These are phyloP conservation scores for Syrrhaptes paradoxus DNA, from an alignment of 2,113 vertebrate genomes.

Conservation along the genomic window DNA sequence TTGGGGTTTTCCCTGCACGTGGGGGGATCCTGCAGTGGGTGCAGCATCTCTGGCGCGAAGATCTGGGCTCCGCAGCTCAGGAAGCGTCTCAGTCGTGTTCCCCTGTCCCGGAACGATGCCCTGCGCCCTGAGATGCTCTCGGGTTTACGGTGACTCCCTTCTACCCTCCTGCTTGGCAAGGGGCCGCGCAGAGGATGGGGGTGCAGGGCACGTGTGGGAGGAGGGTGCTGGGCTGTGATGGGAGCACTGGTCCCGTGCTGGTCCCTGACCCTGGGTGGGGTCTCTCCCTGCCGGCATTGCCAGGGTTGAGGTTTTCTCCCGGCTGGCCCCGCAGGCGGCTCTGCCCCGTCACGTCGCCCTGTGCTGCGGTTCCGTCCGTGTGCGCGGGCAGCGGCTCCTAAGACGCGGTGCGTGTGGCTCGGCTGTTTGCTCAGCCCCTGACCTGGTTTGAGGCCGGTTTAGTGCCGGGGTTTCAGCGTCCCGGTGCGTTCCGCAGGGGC, in stretches of 20 bases:
- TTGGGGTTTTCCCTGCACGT: background rate
- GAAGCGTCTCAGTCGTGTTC: fast-evolving
- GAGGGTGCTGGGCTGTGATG: background rate
- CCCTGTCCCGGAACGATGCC: background rate
- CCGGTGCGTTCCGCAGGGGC: background rate
- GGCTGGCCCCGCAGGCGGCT: background rate
- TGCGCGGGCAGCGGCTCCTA: background rate
- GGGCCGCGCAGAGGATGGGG: fast-evolving
- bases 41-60: background rate
- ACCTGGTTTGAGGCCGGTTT: background rate
- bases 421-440: conserved; percentile 2
- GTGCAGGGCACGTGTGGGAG: background rate
- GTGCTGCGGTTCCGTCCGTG: background rate
- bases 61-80: background rate
- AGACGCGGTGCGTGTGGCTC: no score
- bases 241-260: no score
- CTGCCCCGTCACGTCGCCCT: background rate
- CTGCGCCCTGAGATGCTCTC: background rate
- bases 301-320: background rate
- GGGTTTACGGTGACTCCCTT: background rate
- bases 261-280: no score
- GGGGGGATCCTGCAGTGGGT: background rate
- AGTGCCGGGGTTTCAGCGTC: background rate
- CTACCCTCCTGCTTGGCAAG: fast-evolving
- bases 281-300: background rate